Evolutionary conservation across 1,140 invertebrate species (phyloP), one percentile per base, ranked within the genome.

Genomic region (Oryzaephilus surinamensis): DNA sequence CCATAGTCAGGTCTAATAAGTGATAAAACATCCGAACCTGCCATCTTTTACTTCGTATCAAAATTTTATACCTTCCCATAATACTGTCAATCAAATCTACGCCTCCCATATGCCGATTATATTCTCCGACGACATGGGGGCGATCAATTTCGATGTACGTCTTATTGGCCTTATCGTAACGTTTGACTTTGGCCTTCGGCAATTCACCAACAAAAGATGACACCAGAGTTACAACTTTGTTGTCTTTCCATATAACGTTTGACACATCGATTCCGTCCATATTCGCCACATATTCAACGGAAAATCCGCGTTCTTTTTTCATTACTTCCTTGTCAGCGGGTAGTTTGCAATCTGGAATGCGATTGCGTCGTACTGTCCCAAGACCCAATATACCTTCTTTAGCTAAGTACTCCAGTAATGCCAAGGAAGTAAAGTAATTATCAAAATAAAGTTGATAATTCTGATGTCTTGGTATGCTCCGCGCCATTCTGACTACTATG

Each of bases 21-120:
- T 68, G 61, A 38, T 57, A 64, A 48, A 69, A 65, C 15, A 69
- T 48, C 41, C 61, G 31, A 10, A 60, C 44, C 40, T 62, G 59
- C 58, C 60, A 67, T 48, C 65, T 59, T 48, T 54, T 57, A 33
- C 50, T 60, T 51, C 58, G 62, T 16, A 62, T 58, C 49, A 39
- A 45, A 20, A 62, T 60, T 37, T 52, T 44, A 50, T 69, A 63
- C 37, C 58, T 53, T 7, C 57, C 57, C 38, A 67, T 60, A 14
- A 65, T 47, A 33, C 49, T 58, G 43, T 66, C 61, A 42, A 59
- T 56, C 32, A 62, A 43, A 33, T 66, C 60, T 16, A 66, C 64
- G 17, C 62, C 65, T 23, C 63, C 64, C 66, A 69, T 70, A 47
- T 66, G 40, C 2, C 24, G 24, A 26, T 44, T 44, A 18, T 40